Conservation (phyloP, 2,113 vertebrate genomes). For the Caretta caretta region DNA sequence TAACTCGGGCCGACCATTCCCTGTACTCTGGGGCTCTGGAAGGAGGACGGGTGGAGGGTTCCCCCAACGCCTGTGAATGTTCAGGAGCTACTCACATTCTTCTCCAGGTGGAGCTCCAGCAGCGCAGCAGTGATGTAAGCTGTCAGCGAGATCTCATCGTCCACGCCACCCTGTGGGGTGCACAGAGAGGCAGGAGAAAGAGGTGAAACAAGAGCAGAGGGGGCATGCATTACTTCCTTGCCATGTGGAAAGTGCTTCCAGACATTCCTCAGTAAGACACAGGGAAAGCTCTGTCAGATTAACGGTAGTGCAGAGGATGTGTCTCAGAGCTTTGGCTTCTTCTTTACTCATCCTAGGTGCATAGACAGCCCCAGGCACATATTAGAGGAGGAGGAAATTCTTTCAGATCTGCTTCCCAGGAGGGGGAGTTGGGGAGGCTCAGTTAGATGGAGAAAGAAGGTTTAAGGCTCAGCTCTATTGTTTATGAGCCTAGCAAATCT, state of each 20-base stretch:
- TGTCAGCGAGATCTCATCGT: conserved; percentile 82
- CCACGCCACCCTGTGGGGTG: conserved; percentile 82
- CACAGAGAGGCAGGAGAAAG: background rate
- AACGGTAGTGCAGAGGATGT: too few relatives aligned
- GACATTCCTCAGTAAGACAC: background rate
- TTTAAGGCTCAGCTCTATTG: background rate
- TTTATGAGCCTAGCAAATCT: background rate
- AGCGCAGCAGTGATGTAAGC: conserved; percentile 81
- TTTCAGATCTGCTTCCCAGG: background rate
- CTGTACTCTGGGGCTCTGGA: background rate
- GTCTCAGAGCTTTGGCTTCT: background rate
- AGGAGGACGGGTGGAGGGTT: background rate
- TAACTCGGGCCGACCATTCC: background rate
- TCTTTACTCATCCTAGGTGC: background rate
- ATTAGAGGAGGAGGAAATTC: background rate
- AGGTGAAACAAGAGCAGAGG: background rate
- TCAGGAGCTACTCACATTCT: conserved; percentile 51
- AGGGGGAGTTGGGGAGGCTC: background rate
- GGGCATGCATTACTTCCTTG: background rate
- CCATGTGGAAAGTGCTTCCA: background rate
- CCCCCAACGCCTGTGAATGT: background rate
- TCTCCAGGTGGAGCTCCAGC: conserved; percentile 75
- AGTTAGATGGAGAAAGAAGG: background rate
- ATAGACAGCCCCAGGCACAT: background rate
- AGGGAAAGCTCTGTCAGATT: background rate